Conservation (phyloP, 2,797 vertebrate species). For the Sparidentex hasta region DNA sequence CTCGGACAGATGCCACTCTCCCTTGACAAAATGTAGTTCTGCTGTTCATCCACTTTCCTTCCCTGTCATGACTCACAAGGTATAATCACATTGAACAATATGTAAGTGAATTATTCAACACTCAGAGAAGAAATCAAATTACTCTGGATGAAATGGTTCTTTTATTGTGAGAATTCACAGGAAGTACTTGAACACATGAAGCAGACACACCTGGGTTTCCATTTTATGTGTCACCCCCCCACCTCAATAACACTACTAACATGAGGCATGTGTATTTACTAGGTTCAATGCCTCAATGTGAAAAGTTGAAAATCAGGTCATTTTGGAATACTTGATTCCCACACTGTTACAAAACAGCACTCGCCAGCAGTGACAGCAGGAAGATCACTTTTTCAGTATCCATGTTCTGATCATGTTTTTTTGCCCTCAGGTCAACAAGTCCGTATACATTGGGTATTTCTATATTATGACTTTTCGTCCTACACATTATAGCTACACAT, state of each 20-base stretch:
- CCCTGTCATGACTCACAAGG: conserved; percentile 59
- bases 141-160: conserved; percentile 49
- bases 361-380: background rate
- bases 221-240: background rate
- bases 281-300: background rate
- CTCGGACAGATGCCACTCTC: conserved; percentile 48
- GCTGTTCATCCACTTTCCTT: conserved; percentile 46
- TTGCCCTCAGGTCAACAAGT: too few relatives aligned
- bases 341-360: background rate
- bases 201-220: conserved; percentile 52
- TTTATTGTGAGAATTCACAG: conserved; percentile 63
- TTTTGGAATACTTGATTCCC: background rate
- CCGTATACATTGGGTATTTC: too few relatives aligned
- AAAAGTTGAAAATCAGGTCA: background rate
- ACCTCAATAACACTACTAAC: background rate
- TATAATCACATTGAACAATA: conserved; percentile 62
- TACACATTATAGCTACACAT: too few relatives aligned
- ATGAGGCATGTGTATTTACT: background rate
- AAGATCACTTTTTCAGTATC: background rate
- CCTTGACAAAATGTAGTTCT: conserved; percentile 46
- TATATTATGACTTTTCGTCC: too few relatives aligned
- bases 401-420: too few relatives aligned
- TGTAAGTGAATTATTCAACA: conserved; percentile 72
- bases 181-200: conserved; percentile 36
- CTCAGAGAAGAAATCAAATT: conserved; percentile 62